Evolutionary conservation across 2,888 invertebrate species (phyloP).

Genomic region (Nomada lathburiana): DNA sequence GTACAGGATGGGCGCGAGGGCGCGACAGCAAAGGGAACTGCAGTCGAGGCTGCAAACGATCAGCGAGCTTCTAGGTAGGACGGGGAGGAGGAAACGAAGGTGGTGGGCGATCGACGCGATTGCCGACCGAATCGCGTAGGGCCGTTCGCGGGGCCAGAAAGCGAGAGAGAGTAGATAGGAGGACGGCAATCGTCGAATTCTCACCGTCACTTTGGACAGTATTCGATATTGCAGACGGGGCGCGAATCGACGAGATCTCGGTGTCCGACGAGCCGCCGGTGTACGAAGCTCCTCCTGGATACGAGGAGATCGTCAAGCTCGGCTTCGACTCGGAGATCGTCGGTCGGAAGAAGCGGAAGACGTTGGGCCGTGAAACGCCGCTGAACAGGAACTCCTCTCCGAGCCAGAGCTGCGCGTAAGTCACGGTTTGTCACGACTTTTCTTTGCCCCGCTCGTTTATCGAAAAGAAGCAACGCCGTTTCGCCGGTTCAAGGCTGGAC

Average conservation of each 20-base stretch:
- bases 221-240: slow-evolving; percentile 83
- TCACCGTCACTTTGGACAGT: slow-evolving; percentile 71
- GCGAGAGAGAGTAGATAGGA: slow-evolving; percentile 2
- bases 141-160: too few species aligned
- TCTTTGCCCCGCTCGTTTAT: not conserved
- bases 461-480: not conserved
- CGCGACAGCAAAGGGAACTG: slow-evolving; percentile 87
- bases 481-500: slow-evolving; percentile 61
- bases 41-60: slow-evolving; percentile 89
- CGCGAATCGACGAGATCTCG: slow-evolving; percentile 85
- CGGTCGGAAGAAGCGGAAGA: slow-evolving; percentile 71
- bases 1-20: slow-evolving; percentile 87
- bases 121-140: too few species aligned
- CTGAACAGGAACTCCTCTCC: slow-evolving; percentile 73
- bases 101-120: not conserved
- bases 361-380: slow-evolving; percentile 60
- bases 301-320: slow-evolving; percentile 88
- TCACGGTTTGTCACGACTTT: not conserved
- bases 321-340: slow-evolving; percentile 84
- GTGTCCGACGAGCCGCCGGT: slow-evolving; percentile 88
- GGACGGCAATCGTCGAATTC: slow-evolving; percentile 4
- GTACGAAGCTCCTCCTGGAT: slow-evolving; percentile 90
- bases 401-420: slow-evolving; percentile 75
- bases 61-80: slow-evolving; percentile 88
- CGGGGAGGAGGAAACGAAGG: not conserved